Conservation (phyloP, 2,797 vertebrate genomes). For the Pseudochaenichthys georgianus region DNA sequence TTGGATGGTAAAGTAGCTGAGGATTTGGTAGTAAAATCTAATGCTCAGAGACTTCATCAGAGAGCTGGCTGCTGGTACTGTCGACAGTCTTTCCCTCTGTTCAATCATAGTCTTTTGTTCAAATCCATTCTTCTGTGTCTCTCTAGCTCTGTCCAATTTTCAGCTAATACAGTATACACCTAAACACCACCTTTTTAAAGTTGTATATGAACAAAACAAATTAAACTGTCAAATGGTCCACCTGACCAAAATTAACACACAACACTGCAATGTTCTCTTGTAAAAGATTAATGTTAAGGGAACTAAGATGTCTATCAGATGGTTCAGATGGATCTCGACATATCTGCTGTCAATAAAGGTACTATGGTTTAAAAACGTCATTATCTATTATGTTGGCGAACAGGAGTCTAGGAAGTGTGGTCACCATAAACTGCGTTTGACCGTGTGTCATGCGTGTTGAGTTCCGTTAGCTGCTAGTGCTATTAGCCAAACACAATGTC, state of each 20-base stretch:
- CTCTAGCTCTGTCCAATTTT: background rate
- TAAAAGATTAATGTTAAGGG: too few relatives aligned
- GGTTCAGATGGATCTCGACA: too few relatives aligned
- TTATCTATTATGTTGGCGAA: too few relatives aligned
- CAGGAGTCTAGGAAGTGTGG: too few relatives aligned
- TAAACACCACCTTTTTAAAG: background rate
- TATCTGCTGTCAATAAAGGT: too few relatives aligned
- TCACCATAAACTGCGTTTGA: background rate
- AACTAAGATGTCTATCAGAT: too few relatives aligned
- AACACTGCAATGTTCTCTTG: too few relatives aligned
- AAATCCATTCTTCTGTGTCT: background rate
- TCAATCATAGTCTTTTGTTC: background rate
- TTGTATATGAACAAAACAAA: too few relatives aligned
- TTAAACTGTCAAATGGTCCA: too few relatives aligned
- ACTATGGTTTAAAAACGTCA: too few relatives aligned
- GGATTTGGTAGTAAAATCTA: slow-evolving; percentile 13
- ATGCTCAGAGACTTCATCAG: slow-evolving; percentile 23
- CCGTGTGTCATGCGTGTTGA: background rate
- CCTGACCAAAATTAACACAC: too few relatives aligned
- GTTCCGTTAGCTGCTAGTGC: background rate
- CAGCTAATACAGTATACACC: background rate
- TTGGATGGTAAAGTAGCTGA: slow-evolving; percentile 9
- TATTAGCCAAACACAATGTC: background rate
- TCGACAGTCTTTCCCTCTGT: slow-evolving; percentile 1
- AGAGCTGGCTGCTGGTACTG: background rate